Evolutionary conservation across 2,113 vertebrate species (phyloP).

Genomic region (Centropus bengalensis): DNA sequence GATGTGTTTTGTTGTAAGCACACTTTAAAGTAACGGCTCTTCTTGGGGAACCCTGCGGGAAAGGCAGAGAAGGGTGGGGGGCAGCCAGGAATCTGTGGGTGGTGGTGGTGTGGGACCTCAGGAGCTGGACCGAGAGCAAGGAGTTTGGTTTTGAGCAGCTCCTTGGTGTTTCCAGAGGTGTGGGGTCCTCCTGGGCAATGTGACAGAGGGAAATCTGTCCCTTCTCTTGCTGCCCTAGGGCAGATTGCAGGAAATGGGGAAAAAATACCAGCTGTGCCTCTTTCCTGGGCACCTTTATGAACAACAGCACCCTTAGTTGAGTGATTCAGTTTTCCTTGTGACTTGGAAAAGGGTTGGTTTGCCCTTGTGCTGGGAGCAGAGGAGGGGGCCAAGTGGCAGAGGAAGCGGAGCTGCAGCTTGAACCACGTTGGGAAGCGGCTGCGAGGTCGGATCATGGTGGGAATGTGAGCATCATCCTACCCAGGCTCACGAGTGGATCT

Average conservation of each 20-base stretch:
- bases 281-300: neutral
- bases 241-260: neutral
- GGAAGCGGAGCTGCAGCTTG: neutral
- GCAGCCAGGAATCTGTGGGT: rapidly evolving
- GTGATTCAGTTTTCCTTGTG: neutral
- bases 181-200: no score
- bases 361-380: neutral
- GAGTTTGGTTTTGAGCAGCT: no score
- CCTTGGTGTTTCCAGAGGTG: no score
- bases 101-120: rapidly evolving
- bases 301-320: rapidly evolving
- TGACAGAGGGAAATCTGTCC: neutral
- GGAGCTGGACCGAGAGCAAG: neutral
- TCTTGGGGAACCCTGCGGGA: neutral
- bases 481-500: neutral
- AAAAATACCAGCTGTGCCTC: neutral
- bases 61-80: neutral
- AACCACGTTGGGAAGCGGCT: constrained; percentile 33
- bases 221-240: no score
- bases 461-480: constrained; percentile 21
- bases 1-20: neutral
- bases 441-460: neutral
- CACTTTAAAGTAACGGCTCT: neutral
- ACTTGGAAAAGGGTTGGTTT: constrained; percentile 34
- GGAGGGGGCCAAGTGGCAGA: neutral